Evolutionary conservation across 2,113 vertebrate species (phyloP), one percentile per base, ranked within the genome.

Genomic region (Stegastes partitus): DNA sequence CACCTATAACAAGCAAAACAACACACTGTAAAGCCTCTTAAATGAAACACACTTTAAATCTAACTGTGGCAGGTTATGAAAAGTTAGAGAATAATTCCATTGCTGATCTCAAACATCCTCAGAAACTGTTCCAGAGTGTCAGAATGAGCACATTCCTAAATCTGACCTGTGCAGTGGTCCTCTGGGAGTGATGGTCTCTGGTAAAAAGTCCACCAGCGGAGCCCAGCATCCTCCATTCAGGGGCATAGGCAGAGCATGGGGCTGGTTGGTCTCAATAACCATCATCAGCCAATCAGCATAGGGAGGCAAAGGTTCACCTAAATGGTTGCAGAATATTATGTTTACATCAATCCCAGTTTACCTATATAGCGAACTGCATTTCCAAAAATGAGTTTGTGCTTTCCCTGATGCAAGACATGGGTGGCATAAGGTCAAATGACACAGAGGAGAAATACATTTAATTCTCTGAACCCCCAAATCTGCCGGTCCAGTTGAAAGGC

Each of bases 191-290:
- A 97, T 95, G 78, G 97, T 99, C 88, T 99, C 98, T 18, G 98
- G 98, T 65, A 99, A 94, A 64, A 96, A 99, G 93, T 99, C 98
- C 71, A 99, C 97, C 67, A 99, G 93, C 0, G 98, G 98, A 26
- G 97, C 98, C 98, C 98, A 99, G 26, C 97, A 98, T 2, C 98
- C 97, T 80, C 98, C 97, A 14, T 96, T 98, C 62, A 96, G 94
- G 15, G 98, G 98, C 98, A 99, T 99, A 2, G 98, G 98, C 47
- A 99, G 90, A 19, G 98, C 95, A 68, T 96, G 96, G 0, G 98
- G 96, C 73, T 96, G 96, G 71, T 98, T 99, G 86, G 93, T 96
- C 82, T 99, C 97, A 55, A 96, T 91, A 11, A 99, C 97, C 63
- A 92, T 96, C 82, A 97, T 83, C 77, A 99, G 88, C 98, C 98